phyloP scores from a whole-genome alignment of 2,797 vertebrate species.

The Catamblyrhynchus diadema region DNA sequence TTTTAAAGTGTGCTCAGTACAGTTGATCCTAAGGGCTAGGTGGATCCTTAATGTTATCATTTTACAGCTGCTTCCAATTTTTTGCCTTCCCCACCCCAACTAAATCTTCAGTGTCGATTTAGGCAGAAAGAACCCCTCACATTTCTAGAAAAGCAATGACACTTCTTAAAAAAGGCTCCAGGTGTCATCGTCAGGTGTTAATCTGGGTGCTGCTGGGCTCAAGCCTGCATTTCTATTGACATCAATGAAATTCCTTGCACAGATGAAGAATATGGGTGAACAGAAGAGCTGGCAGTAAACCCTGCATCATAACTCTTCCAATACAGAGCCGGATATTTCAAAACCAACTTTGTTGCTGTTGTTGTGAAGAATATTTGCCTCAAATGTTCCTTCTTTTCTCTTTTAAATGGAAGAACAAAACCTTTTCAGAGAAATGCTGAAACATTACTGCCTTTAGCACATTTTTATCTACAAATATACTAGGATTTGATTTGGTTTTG shows the following conservation, averaged over 20 bases:
- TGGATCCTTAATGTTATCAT: not conserved
- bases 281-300: not conserved
- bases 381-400: not conserved
- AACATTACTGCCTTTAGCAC: not conserved
- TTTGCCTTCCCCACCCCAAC: not conserved
- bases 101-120: not conserved
- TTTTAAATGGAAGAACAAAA: not conserved
- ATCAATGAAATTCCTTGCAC: not conserved
- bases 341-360: not conserved
- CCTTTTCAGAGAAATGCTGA: not conserved
- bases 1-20: not conserved
- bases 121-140: fast-evolving
- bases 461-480: not conserved
- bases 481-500: not conserved
- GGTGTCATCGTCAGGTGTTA: not conserved
- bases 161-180: not conserved
- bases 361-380: not conserved
- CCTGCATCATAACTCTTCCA: not conserved
- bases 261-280: not conserved
- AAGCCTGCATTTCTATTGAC: not conserved
- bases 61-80: not conserved
- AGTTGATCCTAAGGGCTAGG: not conserved
- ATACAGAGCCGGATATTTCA: not conserved
- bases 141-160: not conserved
- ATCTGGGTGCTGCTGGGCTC: not conserved